These are phyloP conservation scores for Trogon melanurus DNA, from an alignment of 2,113 vertebrate genomes.

Conservation along the genomic window DNA sequence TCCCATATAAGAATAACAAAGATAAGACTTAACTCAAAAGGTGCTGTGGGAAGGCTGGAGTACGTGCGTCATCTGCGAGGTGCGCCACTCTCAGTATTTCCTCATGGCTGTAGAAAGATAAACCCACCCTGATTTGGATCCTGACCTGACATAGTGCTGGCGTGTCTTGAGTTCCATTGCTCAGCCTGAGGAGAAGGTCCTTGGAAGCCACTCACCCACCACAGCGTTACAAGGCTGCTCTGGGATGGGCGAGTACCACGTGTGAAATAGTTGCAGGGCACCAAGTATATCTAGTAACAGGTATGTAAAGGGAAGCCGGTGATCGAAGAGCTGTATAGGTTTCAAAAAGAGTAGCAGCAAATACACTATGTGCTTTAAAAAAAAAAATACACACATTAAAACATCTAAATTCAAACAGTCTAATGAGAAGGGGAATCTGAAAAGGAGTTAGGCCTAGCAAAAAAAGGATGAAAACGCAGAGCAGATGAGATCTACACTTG, in stretches of 20 bases:
- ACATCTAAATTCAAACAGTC: background rate
- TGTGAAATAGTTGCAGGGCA: background rate
- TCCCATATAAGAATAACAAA: background rate
- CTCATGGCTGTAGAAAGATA: background rate
- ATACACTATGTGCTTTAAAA: background rate
- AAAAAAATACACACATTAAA: background rate
- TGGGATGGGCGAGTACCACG: background rate
- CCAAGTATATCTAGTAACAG: background rate
- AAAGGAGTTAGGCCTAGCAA: background rate
- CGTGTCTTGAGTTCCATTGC: background rate
- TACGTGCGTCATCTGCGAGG: accelerated
- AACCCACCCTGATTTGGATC: background rate
- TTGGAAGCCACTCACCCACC: background rate
- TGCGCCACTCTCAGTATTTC: background rate
- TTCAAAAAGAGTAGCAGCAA: background rate
- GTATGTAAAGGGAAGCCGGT: background rate
- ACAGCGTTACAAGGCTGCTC: background rate
- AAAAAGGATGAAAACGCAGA: background rate
- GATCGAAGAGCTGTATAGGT: background rate
- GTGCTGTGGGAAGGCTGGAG: background rate
- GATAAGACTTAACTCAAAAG: background rate
- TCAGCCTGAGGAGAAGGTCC: background rate
- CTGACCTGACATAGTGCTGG: background rate
- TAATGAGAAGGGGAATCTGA: background rate
- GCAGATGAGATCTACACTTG: background rate